Conservation (phyloP, 2,113 vertebrate genomes). For the Bos taurus region DNA sequence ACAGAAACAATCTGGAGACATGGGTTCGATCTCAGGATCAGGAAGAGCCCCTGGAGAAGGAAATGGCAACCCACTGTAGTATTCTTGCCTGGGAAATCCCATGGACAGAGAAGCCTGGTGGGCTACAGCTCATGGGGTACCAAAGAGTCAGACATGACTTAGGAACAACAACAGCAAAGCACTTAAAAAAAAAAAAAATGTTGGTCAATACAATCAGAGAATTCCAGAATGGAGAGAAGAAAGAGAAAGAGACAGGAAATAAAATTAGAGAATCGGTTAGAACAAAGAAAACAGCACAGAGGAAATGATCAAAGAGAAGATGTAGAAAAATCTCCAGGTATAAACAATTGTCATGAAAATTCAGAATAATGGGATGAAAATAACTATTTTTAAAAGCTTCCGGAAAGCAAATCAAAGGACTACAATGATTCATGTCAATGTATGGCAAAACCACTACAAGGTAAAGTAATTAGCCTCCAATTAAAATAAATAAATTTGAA, state of each 20-base stretch:
- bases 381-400: neutral
- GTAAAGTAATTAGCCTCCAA: neutral
- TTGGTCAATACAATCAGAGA: neutral
- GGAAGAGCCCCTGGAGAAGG: neutral
- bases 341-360: neutral
- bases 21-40: neutral
- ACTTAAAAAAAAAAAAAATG: neutral
- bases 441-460: neutral
- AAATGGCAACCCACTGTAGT: neutral
- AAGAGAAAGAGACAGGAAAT: neutral
- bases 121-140: neutral
- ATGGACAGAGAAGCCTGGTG: neutral
- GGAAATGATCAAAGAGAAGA: neutral
- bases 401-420: neutral
- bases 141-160: neutral
- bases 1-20: neutral
- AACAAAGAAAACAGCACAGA: neutral
- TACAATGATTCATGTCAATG: neutral
- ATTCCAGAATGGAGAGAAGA: neutral
- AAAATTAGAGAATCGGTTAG: neutral
- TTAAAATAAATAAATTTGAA: neutral
- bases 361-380: neutral
- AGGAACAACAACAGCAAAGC: neutral
- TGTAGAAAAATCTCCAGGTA: neutral
- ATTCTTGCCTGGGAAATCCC: neutral